phyloP scores from a whole-genome alignment of 2,888 invertebrate species.

The Nemapogon koenigi region DNA sequence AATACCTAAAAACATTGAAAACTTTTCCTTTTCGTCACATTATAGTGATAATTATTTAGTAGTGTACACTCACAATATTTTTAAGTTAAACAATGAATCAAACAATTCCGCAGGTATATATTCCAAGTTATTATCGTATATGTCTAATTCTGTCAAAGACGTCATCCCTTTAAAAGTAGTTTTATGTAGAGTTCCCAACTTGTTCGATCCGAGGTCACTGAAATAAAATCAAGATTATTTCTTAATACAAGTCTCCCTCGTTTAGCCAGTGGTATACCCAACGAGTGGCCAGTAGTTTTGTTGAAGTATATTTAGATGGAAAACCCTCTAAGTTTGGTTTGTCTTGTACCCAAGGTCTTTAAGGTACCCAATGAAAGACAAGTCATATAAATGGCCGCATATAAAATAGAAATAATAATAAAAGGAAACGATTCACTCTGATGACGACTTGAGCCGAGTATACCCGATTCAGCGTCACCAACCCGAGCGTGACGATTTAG shows the following conservation, averaged over 20 bases:
- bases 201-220: slow-evolving; percentile 77
- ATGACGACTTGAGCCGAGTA: too few relatives aligned
- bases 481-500: too few relatives aligned
- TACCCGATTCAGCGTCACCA: too few relatives aligned
- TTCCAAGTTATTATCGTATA: slow-evolving; percentile 77
- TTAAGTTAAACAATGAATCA: slow-evolving; percentile 65
- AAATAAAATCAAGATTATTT: slow-evolving; percentile 31
- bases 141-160: slow-evolving; percentile 69
- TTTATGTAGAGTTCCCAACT: slow-evolving; percentile 71
- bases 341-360: too few relatives aligned
- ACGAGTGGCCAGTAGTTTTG: too few relatives aligned
- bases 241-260: not conserved
- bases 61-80: slow-evolving; percentile 65
- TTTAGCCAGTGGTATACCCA: too few relatives aligned
- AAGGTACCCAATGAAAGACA: too few relatives aligned
- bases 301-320: too few relatives aligned
- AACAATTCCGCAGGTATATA: slow-evolving; percentile 71
- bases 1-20: not conserved
- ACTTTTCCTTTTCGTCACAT: not conserved
- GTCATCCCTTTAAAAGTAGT: slow-evolving; percentile 71
- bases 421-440: too few relatives aligned
- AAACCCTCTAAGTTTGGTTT: too few relatives aligned
- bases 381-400: too few relatives aligned
- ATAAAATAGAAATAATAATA: too few relatives aligned
- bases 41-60: not conserved